Base-by-base conservation (phyloP, 2,113 vertebrate genomes). In the Pao palembangensis region DNA sequence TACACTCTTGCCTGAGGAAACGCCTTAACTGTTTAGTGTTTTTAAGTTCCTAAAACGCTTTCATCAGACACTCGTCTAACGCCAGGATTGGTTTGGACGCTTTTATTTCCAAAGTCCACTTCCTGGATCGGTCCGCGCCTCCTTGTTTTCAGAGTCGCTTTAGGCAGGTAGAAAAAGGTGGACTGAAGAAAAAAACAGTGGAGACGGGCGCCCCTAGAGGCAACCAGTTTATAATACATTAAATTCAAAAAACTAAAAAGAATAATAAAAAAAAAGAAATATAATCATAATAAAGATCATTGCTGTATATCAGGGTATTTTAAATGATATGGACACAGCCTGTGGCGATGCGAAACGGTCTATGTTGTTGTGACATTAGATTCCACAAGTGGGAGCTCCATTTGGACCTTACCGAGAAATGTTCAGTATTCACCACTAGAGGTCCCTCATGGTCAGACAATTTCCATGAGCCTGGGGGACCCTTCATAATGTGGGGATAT, bases 161-260 rank as follows among this genome's bases (percentile, higher is more conserved):
- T 19, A 20, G 41, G n/a, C 70, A 72, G 73, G 70, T 72, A 44
- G 28, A 61, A 47, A 6, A 64, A 78, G 55, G 78, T 60, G 61
- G 51, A 73, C 66, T 51, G 19, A 8, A 19, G 51, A 31, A 3
- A 16, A 60, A 41, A 11, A 16, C 50, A 38, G 34, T 42, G 64
- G 59, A 68, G 50, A 64, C 53, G 42, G 67, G 85, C 81, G 81
- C 84, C 81, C 81, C 87, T 89, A 69, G 67, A 85, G 87, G 87
- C 53, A 60, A 55, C 2, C 43, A 10, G 31, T 34, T 10, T 20
- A 17, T 5, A 41, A 58, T 41, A 51, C 53, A 51, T 34, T 31
- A 20, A 31, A 13, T 41, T 57, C 21, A 16, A 47, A 15, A 2
- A 17, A 7, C 6, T 17, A 8, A 17, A 47, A 47, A 47, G 4